These are phyloP conservation scores for sheep (Ovis aries) DNA, from an alignment of 2,113 vertebrate genomes.

Conservation along the genomic window DNA sequence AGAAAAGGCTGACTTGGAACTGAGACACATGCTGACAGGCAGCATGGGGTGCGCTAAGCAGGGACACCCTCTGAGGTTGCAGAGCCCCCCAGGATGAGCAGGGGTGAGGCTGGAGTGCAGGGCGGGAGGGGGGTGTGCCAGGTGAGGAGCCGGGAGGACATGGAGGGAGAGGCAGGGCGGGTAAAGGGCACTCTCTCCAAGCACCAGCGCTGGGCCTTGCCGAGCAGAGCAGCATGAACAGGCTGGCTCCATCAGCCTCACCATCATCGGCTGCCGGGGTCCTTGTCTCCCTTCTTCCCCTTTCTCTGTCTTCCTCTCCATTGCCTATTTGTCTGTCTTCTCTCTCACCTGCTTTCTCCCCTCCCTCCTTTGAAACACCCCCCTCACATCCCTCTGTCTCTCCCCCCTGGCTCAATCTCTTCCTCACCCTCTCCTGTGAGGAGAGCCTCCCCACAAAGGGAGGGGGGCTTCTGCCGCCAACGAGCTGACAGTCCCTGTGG, in stretches of 20 bases:
- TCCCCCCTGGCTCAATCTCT: not conserved
- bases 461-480: not conserved
- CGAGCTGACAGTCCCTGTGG: not conserved
- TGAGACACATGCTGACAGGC: not conserved
- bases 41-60: fast-evolving
- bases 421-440: not conserved
- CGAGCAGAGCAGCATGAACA: fast-evolving
- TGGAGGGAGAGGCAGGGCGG: not conserved
- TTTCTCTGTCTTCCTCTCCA: not conserved
- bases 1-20: not conserved
- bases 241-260: fast-evolving
- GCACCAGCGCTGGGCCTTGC: fast-evolving
- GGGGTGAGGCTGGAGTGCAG: not conserved
- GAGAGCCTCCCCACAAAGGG: not conserved
- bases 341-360: not conserved
- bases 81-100: not conserved
- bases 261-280: fast-evolving
- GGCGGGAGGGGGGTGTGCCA: fast-evolving
- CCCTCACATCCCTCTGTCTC: not conserved
- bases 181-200: not conserved
- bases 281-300: fast-evolving
- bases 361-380: not conserved
- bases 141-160: not conserved
- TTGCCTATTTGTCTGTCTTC: not conserved
- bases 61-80: not conserved